phyloP scores from a whole-genome alignment of 2,113 vertebrate species.

The Hydrolagus affinis region DNA sequence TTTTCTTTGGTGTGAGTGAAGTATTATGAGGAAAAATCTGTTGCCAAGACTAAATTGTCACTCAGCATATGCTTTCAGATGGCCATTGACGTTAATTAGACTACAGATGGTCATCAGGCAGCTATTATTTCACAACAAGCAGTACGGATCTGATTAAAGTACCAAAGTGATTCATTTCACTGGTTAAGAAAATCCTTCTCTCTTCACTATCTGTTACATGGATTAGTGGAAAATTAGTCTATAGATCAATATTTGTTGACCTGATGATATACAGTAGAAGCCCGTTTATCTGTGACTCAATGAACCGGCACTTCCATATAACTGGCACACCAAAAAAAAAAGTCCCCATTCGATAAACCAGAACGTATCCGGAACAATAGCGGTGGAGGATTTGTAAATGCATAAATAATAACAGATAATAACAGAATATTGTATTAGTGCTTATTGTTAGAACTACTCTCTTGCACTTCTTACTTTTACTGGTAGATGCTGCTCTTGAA shows the following conservation, averaged over 20 bases:
- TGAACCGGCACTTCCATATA: too few species aligned
- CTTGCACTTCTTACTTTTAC: too few species aligned
- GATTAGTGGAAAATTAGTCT: background rate
- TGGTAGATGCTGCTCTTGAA: too few species aligned
- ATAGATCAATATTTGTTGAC: background rate
- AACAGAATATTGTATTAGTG: too few species aligned
- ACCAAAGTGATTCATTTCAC: slow-evolving; percentile 13
- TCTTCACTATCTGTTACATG: background rate
- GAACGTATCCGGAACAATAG: too few species aligned
- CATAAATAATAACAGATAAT: too few species aligned
- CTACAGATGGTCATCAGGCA: slow-evolving; percentile 37
- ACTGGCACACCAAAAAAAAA: too few species aligned
- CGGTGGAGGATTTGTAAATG: too few species aligned
- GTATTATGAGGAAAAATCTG: slow-evolving; percentile 38
- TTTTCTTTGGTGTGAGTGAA: slow-evolving; percentile 42
- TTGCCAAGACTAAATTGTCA: background rate
- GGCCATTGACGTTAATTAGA: slow-evolving; percentile 35
- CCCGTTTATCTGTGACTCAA: too few species aligned
- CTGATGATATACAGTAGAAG: background rate
- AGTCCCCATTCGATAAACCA: too few species aligned
- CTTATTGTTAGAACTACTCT: too few species aligned
- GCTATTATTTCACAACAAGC: slow-evolving; percentile 36
- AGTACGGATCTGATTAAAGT: slow-evolving; percentile 31
- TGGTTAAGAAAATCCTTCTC: slow-evolving; percentile 12
- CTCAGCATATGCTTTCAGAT: slow-evolving; percentile 37